Evolutionary conservation across 2,888 invertebrate species (phyloP).

Genomic region (Oscheius myriophilus): DNA sequence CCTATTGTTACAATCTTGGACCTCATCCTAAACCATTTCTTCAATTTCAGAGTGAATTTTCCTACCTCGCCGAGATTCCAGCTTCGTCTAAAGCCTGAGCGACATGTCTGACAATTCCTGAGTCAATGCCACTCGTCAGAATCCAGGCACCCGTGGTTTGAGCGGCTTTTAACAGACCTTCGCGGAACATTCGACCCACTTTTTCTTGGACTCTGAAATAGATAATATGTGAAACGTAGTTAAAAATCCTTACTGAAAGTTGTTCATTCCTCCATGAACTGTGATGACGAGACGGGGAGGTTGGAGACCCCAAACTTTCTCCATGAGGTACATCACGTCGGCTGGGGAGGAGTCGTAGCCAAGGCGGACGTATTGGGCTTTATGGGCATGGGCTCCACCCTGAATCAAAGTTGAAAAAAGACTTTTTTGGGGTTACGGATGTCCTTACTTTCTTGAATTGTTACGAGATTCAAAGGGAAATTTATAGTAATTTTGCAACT

Average conservation of each 20-base stretch:
- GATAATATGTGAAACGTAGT: neutral
- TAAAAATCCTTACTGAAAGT: constrained; percentile 78
- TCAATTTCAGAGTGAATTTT: neutral
- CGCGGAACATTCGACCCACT: constrained; percentile 90
- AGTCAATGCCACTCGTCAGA: constrained; percentile 77
- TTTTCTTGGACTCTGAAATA: constrained; percentile 79
- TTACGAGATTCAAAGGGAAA: too few relatives aligned
- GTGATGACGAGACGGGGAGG: constrained; percentile 95
- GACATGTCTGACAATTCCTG: constrained; percentile 92
- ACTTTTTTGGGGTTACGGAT: neutral
- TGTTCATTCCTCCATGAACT: constrained; percentile 95
- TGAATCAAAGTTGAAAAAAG: constrained; percentile 11
- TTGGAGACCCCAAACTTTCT: constrained; percentile 90
- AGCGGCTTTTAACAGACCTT: constrained; percentile 95
- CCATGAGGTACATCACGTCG: constrained; percentile 89
- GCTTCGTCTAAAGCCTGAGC: constrained; percentile 69
- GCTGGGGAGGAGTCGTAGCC: constrained; percentile 94
- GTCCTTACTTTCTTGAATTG: too few relatives aligned
- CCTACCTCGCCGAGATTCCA: constrained; percentile 65
- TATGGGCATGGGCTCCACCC: constrained; percentile 69
- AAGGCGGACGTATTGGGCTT: constrained; percentile 86
- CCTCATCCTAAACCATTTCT: constrained; percentile 57
- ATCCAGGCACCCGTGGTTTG: constrained; percentile 99
- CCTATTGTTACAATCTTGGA: constrained; percentile 86
- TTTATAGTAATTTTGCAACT: too few relatives aligned